Percentiles rank a stretch among this genome's conserved stretches.
Evolutionary conservation across 2,113 vertebrate genomes (phyloP).

Genomic region (Megaceryle torquata): DNA sequence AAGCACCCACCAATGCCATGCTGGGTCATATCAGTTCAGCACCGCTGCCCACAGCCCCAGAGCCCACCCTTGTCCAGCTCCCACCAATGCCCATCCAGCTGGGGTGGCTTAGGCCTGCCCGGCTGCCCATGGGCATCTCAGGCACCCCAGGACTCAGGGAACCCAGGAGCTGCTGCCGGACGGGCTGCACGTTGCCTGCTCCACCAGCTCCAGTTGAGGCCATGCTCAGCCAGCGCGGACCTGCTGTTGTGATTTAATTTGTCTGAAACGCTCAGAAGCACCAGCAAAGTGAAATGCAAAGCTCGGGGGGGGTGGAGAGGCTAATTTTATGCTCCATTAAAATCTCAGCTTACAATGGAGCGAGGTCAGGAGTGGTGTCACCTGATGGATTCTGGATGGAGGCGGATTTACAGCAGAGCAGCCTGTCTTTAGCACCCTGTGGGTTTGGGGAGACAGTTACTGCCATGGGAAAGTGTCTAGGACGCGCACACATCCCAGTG

Average conservation of each 20-base stretch:
- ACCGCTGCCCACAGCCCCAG: not conserved
- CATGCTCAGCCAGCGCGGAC: not conserved
- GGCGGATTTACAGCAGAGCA: not conserved
- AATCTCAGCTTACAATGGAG: not conserved
- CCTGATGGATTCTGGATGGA: not conserved
- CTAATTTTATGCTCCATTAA: slow-evolving; percentile 61
- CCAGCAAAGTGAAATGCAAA: not conserved
- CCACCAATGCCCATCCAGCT: not conserved
- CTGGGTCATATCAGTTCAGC: not conserved
- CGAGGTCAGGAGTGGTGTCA: not conserved
- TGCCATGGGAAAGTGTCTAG: not conserved
- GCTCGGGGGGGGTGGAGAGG: not conserved
- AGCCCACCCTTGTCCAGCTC: not conserved
- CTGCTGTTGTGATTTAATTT: not conserved
- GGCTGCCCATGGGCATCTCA: rapidly evolving
- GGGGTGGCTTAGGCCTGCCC: not conserved
- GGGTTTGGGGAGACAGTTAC: not conserved
- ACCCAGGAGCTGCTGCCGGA: not conserved
- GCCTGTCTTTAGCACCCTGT: not conserved
- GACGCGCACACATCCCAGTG: not conserved
- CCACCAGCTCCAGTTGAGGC: not conserved
- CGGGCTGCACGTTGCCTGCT: rapidly evolving
- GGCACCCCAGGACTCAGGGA: not conserved
- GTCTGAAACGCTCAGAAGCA: not conserved
- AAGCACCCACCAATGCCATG: not conserved